Base-by-base conservation (phyloP, 2,797 vertebrate species). In the Cirrhinus molitorella region DNA sequence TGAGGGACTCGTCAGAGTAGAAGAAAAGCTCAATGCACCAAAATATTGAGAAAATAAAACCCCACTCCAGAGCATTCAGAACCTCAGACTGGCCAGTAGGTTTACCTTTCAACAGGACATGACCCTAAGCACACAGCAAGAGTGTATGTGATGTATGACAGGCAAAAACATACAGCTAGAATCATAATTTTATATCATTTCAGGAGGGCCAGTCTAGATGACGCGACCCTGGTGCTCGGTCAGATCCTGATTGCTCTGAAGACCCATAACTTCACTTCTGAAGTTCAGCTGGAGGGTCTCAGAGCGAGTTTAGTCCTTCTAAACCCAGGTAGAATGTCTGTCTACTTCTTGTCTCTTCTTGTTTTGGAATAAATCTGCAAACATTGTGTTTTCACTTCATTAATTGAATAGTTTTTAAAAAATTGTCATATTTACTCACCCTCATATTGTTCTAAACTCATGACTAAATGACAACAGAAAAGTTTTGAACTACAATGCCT, bases 261-360 rank as follows among this genome's bases (percentile, higher is more conserved):
- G 90, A 90, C 88, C 72, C 97, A 99, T 57, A 96, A 95, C 90
- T 95, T 95, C 13, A 90, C 95, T 14, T 88, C 90, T 0, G 90
- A 94, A 47, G 95, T 99, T 45, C 98, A 99, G 89, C 91, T 97
- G 89, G 96, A 97, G 91, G 97, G 96, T 0, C 91, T 99, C 86
- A 90, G 93, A 89, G 95, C 96, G 84, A 94, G 97, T 86, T 92
- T 97, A 89, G 95, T 95, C 81, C 96, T 99, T 85, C 93, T 97
- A 87, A 94, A 90, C 70, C 95, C 97, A 63, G 96, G 98, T 99
- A 91, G 93, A 92, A 91, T 25, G n/a, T 34, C 51, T 21, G 14
- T 3, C 14, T 23, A 11, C 23, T 43, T 6, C 2, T 4, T 19
- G 31, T 25, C 31, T 10, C 4, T 59, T 55, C 11, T 73, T 19